Evolutionary conservation across 2,888 invertebrate species (phyloP), one percentile per base, ranked within the genome.

Genomic region (Apotomis turbidana): DNA sequence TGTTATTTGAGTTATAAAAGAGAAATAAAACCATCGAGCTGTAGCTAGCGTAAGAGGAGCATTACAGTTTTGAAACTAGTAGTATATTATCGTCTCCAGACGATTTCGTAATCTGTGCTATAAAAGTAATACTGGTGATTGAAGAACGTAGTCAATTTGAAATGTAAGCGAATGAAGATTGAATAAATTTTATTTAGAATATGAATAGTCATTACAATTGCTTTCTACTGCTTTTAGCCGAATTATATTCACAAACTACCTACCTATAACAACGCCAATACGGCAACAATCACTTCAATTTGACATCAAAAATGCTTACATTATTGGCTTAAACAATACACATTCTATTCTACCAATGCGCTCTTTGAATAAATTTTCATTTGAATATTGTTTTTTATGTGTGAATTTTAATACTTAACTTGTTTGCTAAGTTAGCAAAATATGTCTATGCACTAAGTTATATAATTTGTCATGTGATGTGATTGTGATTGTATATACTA

Each of bases 1-100:
- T 68, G 72, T 72, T 72, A 72, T 72, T 72, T 68, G 72, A 58
- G 72, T 72, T 72, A 72, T 72, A 72, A 72, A 72, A 72, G 68
- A 54, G 63, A 54, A 72, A 68, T 72, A 72, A 72, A 68, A 68
- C 58, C 63, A 68, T 68, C 58, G 58, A 57, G 63, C 58, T 72
- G 72, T 46, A 58, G 44, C 46, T 68, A 10, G 61, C 49, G 51
- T 62, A 44, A 62, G 58, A 66, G 41, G 38, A 58, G 46, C 68
- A 67, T 67, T 71, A 67, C 13, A 62, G 49, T 62, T 68, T 54
- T 41, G 15, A 57, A 57, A 57, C 66, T 66, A 66, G 44, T 13
- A 46, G 44, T 66, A 66, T 57, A 57, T 57, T 66, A 55, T 10
- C n/a, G 8, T 46, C 46, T n/a, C 46, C 44, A 66, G 27, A 66